phyloP scores from a whole-genome alignment of 1,140 invertebrate species.

The Caerostris extrusa region DNA sequence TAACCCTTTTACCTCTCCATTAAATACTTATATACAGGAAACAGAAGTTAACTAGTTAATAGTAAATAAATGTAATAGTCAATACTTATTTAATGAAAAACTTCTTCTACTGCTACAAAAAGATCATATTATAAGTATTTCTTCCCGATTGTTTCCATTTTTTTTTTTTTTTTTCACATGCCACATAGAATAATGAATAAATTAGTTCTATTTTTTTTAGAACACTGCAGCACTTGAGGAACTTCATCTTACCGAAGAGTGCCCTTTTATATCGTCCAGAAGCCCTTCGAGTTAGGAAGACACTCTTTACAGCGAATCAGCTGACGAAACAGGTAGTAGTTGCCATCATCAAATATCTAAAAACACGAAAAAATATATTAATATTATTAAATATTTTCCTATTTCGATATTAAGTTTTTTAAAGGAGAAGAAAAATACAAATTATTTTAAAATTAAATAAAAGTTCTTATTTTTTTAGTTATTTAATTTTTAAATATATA shows the following conservation, averaged over 20 bases:
- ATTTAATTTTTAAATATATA: no score
- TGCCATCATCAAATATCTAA: constrained; percentile 50
- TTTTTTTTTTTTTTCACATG: neutral
- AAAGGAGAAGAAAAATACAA: no score
- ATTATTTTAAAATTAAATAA: no score
- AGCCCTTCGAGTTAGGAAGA: neutral
- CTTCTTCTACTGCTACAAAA: no score
- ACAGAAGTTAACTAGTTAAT: no score
- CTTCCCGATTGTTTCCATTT: neutral
- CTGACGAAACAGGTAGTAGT: constrained; percentile 44
- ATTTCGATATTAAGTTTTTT: neutral
- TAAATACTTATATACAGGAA: no score
- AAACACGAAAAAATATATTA: neutral
- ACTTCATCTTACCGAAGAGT: constrained; percentile 34
- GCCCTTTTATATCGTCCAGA: neutral
- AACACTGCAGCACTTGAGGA: neutral
- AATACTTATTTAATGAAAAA: no score
- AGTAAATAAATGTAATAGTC: no score
- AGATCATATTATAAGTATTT: neutral
- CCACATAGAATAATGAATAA: neutral
- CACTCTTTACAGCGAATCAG: neutral
- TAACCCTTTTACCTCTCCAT: no score
- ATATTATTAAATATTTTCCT: neutral
- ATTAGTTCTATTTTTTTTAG: neutral
- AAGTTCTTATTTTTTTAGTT: no score